Percentiles rank a stretch among this genome's conserved stretches.
Evolutionary conservation across 2,113 vertebrate genomes (phyloP).

Genomic region (Coptodon bakossiorum): DNA sequence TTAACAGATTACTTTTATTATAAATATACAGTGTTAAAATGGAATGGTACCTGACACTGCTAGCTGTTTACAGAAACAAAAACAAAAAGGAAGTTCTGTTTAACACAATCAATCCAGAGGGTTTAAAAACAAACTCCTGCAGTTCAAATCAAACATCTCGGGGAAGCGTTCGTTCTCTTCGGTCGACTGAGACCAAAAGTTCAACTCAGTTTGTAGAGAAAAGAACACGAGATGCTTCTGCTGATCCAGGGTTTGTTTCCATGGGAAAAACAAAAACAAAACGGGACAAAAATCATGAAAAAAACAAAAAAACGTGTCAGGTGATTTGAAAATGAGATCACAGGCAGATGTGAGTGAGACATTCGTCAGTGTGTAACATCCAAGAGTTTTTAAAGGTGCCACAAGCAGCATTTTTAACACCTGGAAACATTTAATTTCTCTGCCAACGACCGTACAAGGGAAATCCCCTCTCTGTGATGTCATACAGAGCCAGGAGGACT

Average conservation of each 20-base stretch:
- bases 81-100: conserved; percentile 1
- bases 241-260: neutral
- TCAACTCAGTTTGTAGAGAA: neutral
- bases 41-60: conserved; percentile 63
- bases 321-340: neutral
- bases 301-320: neutral
- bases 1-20: conserved; percentile 58
- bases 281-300: neutral
- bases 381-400: conserved; percentile 1
- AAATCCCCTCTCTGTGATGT: neutral
- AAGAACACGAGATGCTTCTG: neutral
- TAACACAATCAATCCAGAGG: neutral
- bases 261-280: neutral
- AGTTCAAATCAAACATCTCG: neutral
- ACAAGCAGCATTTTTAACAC: conserved; percentile 20
- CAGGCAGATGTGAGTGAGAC: conserved; percentile 5
- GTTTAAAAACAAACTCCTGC: neutral
- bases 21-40: conserved; percentile 69
- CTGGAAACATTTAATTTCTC: neutral
- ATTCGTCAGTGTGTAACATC: conserved; percentile 25
- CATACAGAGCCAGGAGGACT: neutral
- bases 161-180: neutral
- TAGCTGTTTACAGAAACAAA: conserved; percentile 21
- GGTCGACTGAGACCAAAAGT: neutral
- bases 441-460: neutral